Evolutionary conservation across 2,888 invertebrate genomes (phyloP), one percentile per base, ranked within the genome.

Genomic region (Polydrusus pterygomalis): DNA sequence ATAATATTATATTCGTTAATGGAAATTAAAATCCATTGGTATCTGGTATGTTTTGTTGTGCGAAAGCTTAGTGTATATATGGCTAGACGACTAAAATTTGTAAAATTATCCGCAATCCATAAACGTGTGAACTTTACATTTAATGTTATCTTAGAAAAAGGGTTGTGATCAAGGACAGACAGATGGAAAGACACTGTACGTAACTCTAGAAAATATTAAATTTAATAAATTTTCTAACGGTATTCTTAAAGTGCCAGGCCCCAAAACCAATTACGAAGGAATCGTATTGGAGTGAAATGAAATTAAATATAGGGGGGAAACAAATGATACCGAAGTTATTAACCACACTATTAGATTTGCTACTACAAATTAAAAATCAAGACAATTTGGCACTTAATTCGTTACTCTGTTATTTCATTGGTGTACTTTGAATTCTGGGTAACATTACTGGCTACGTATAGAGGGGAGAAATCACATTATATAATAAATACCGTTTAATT

Each of bases 301-400:
- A 58, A 58, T 34, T 10, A 2, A 38, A 38, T 60, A 18, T 34
- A 49, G 17, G 51, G 65, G 65, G 15, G n/a, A 47, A 47, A 30
- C 20, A 65, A 65, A 51, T 65, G 65, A 54, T 38, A 5, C 38
- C 11, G 38, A 60, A n/a, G 58, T 60, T 60, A 38, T 38, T 60
- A 60, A 38, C 58, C 18, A 18, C 58, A 38, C 51, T 51, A 65
- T 49, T 65, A 34, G 34, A 65, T 65, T 49, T 30, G 65, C 17
- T 38, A 18, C 47, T 38, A 49, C 47, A 65, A 65, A 65, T 65
- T 65, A 65, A 65, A 65, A 65, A 34, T 49, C 49, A 65, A 65
- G 49, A 30, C 34, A n/a, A 38, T 30, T 47, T 51, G 30, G 30
- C 65, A 49, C 47, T 65, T 47, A 40, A 64, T 64, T 64, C 43